Percentiles rank a stretch among this genome's conserved stretches.
Evolutionary conservation across 1,140 invertebrate genomes (phyloP).

Genomic region (Drosophila persimilis): DNA sequence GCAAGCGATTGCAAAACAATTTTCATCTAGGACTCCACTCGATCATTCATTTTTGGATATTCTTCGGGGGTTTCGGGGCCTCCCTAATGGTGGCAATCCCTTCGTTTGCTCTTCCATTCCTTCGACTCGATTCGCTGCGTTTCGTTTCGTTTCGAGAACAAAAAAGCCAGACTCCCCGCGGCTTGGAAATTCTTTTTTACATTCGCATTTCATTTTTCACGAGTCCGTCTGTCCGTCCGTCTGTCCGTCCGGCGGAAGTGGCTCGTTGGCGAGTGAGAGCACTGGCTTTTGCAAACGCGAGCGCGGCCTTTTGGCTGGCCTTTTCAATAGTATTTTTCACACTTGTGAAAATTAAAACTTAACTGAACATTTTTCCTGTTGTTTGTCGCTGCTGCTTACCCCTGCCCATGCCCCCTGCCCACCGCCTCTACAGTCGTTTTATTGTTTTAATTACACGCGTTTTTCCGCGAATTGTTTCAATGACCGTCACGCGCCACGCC

Average conservation of each 20-base stretch:
- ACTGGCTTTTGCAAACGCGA: constrained; percentile 30
- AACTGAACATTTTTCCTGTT: constrained; percentile 69
- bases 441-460: constrained; percentile 80
- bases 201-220: constrained; percentile 10
- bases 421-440: constrained; percentile 32
- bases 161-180: constrained; percentile 7
- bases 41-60: constrained; percentile 10
- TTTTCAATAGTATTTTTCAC: constrained; percentile 79
- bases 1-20: constrained; percentile 17
- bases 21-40: background rate
- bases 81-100: too few relatives aligned
- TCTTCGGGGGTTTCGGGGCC: background rate
- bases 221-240: background rate
- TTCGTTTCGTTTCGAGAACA: background rate
- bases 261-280: constrained; percentile 64
- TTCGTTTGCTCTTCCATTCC: too few relatives aligned
- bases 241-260: constrained; percentile 55
- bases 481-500: constrained; percentile 74
- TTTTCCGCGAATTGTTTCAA: constrained; percentile 78
- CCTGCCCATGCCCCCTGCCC: constrained; percentile 10
- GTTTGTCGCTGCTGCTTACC: constrained; percentile 14
- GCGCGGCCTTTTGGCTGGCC: constrained; percentile 34
- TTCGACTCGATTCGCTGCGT: too few relatives aligned
- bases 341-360: constrained; percentile 80
- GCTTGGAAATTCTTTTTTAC: constrained; percentile 17